These are phyloP conservation scores for Botia kubotai DNA, from an alignment of 2,797 vertebrate genomes.

Conservation along the genomic window DNA sequence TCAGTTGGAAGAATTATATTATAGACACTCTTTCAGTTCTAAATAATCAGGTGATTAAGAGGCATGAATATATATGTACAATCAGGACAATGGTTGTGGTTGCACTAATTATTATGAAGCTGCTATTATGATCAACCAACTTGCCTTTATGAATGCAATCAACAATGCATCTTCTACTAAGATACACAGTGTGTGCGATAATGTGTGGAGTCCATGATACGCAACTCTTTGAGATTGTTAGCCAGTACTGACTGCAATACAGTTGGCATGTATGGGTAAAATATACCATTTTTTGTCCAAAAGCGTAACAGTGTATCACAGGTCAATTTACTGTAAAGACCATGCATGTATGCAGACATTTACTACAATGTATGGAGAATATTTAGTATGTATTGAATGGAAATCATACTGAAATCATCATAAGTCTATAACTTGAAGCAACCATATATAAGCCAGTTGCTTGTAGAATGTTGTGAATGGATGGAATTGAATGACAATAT, in stretches of 20 bases:
- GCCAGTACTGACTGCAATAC: background rate
- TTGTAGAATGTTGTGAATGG: background rate
- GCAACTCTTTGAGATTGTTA: background rate
- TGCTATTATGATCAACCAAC: slow-evolving; percentile 56
- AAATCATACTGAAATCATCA: slow-evolving; percentile 14
- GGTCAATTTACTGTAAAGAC: slow-evolving; percentile 20
- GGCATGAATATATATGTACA: slow-evolving; percentile 26
- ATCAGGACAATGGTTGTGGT: slow-evolving; percentile 53
- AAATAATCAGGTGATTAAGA: slow-evolving; percentile 18
- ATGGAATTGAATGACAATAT: background rate
- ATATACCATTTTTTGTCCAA: background rate
- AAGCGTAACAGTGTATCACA: slow-evolving; percentile 3
- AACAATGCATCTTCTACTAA: slow-evolving; percentile 42
- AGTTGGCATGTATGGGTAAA: background rate
- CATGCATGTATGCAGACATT: slow-evolving; percentile 38
- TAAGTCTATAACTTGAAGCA: slow-evolving; percentile 14
- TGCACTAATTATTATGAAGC: slow-evolving; percentile 51
- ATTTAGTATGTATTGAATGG: slow-evolving; percentile 27
- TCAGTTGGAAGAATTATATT: background rate
- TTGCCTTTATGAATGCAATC: slow-evolving; percentile 57
- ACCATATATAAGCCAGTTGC: slow-evolving; percentile 1
- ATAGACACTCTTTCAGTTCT: background rate
- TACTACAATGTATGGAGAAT: slow-evolving; percentile 16
- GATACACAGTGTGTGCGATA: slow-evolving; percentile 5
- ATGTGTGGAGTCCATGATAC: slow-evolving; percentile 2